A percentile compares a stretch with the other conserved stretches of the same genome.
Conservation (phyloP, 2,888 invertebrate genomes). For the Corbicula japonica region DNA sequence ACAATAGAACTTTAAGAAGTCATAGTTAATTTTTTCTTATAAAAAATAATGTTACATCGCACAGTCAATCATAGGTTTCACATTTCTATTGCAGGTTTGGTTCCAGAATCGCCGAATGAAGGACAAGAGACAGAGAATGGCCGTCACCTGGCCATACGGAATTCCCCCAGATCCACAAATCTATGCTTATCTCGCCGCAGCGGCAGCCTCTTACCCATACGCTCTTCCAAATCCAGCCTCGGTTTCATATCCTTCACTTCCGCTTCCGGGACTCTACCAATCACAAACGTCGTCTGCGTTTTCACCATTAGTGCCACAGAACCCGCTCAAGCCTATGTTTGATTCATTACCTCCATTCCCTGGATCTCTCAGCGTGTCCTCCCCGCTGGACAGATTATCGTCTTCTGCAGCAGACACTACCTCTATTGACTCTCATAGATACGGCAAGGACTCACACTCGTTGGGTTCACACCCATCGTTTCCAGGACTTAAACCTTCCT, state of each 20-base stretch:
- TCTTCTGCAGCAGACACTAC: constrained; percentile 40
- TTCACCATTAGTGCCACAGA: constrained; percentile 65
- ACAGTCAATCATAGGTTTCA: too few relatives aligned
- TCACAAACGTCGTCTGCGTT: constrained; percentile 67
- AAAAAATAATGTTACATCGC: too few relatives aligned
- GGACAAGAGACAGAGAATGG: constrained; percentile 98
- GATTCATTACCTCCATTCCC: constrained; percentile 60
- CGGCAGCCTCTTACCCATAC: constrained; percentile 89
- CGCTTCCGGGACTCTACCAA: constrained; percentile 63
- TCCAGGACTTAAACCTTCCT: constrained; percentile 54
- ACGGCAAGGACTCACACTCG: constrained; percentile 42
- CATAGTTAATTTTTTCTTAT: too few relatives aligned
- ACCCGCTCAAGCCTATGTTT: constrained; percentile 63
- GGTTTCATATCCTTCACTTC: constrained; percentile 65
- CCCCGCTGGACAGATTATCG: constrained; percentile 59
- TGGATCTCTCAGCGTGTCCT: constrained; percentile 37
- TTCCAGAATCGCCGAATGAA: constrained; percentile 99
- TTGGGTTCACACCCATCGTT: constrained; percentile 26
- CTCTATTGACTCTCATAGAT: constrained; percentile 55
- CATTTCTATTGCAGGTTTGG: constrained; percentile 89
- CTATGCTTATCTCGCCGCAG: constrained; percentile 94
- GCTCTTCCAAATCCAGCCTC: constrained; percentile 69
- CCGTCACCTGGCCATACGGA: constrained; percentile 96
- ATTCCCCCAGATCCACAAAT: constrained; percentile 94
- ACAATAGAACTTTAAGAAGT: too few relatives aligned